Conservation (phyloP, 2,113 vertebrate species). For the Dicrurus megarhynchus region DNA sequence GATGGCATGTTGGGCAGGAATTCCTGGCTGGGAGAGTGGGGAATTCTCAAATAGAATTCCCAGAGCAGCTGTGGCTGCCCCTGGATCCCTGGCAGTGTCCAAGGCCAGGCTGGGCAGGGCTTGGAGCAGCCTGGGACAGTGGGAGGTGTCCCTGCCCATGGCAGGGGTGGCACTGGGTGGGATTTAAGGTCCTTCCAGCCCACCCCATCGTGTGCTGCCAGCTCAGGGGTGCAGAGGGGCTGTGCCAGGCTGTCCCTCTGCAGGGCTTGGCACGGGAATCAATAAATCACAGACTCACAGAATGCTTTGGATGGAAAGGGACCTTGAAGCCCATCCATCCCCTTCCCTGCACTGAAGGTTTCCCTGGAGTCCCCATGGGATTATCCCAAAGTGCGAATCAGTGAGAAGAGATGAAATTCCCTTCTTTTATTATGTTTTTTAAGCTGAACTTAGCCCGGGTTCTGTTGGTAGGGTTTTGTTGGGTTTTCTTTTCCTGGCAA, state of each 20-base stretch:
- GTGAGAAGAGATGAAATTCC: background rate
- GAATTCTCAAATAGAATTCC: background rate
- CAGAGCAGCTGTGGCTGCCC: background rate
- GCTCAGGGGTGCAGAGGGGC: background rate
- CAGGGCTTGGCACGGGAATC: background rate
- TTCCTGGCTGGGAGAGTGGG: background rate
- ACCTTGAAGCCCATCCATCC: background rate
- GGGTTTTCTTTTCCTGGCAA: background rate
- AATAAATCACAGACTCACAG: background rate
- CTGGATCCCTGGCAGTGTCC: background rate
- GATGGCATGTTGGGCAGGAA: background rate
- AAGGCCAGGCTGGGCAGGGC: background rate
- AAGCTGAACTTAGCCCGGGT: background rate
- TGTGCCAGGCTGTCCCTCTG: background rate
- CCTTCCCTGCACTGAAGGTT: background rate
- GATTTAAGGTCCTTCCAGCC: background rate
- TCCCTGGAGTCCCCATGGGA: background rate
- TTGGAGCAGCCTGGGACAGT: fast-evolving
- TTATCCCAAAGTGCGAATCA: background rate
- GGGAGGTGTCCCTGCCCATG: background rate
- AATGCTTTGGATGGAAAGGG: background rate
- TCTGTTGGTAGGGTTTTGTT: background rate
- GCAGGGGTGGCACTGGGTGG: background rate
- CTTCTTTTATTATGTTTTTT: background rate
- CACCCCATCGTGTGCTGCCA: background rate